Percentiles rank a stretch among this genome's conserved stretches.
These are phyloP conservation scores for Chelonia mydas DNA, from an alignment of 2,797 vertebrate genomes.

Conservation along the genomic window DNA sequence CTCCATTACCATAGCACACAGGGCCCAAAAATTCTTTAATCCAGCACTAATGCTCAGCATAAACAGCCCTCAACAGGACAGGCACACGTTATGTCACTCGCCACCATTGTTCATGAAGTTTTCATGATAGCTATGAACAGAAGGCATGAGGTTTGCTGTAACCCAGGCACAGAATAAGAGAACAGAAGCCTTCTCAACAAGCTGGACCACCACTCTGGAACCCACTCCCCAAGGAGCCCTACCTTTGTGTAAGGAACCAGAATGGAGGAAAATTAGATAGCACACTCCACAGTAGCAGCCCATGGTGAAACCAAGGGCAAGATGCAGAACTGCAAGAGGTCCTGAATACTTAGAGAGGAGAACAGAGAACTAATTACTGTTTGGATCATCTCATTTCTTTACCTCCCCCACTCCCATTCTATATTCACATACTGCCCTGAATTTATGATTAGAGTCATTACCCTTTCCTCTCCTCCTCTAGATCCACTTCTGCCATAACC, in stretches of 20 bases:
- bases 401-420: background rate
- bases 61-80: background rate
- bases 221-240: background rate
- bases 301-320: background rate
- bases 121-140: background rate
- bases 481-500: background rate
- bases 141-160: background rate
- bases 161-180: background rate
- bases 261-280: background rate
- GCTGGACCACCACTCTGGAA: background rate
- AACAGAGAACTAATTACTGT: background rate
- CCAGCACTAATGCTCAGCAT: background rate
- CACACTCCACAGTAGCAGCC: background rate
- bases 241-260: background rate
- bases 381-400: background rate
- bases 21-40: background rate
- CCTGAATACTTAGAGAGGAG: background rate
- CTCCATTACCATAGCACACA: background rate
- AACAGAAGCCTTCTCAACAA: background rate
- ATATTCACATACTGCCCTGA: background rate
- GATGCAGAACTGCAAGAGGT: background rate
- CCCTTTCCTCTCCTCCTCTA: background rate
- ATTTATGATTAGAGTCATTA: background rate
- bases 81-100: background rate
- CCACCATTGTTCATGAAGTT: background rate